These are phyloP conservation scores for Habrosyne pyritoides DNA, from an alignment of 2,888 invertebrate species.

Conservation along the genomic window DNA sequence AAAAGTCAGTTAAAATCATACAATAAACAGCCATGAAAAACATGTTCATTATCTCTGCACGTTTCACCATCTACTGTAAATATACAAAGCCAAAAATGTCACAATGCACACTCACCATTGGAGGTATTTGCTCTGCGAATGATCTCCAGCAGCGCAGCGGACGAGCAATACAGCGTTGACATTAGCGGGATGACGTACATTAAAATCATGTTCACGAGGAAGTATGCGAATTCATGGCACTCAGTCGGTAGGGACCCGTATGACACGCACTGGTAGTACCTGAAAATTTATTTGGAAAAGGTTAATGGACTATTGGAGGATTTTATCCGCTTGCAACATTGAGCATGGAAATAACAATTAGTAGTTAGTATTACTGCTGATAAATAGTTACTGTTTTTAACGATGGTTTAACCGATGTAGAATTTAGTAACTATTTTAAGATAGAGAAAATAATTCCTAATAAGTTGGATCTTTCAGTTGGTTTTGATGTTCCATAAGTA, in stretches of 20 bases:
- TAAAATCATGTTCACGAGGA: slow-evolving; percentile 91
- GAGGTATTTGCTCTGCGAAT: slow-evolving; percentile 87
- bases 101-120: slow-evolving; percentile 74
- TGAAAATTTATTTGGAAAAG: slow-evolving; percentile 32
- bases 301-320: not conserved
- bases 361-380: no score
- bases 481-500: no score
- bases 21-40: not conserved
- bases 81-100: not conserved
- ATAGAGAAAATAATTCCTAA: no score
- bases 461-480: no score
- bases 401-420: no score
- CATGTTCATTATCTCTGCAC: not conserved
- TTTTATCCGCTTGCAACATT: not conserved
- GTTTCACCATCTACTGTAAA: not conserved
- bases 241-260: slow-evolving; percentile 90
- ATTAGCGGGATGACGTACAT: slow-evolving; percentile 94
- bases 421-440: no score
- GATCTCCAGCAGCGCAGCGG: slow-evolving; percentile 93
- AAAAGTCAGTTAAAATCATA: no score
- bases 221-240: slow-evolving; percentile 90
- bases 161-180: slow-evolving; percentile 94
- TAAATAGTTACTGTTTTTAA: no score
- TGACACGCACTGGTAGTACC: slow-evolving; percentile 95
- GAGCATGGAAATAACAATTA: no score